Base-by-base conservation (phyloP, 2,797 vertebrate genomes). In the Lateolabrax maculatus region DNA sequence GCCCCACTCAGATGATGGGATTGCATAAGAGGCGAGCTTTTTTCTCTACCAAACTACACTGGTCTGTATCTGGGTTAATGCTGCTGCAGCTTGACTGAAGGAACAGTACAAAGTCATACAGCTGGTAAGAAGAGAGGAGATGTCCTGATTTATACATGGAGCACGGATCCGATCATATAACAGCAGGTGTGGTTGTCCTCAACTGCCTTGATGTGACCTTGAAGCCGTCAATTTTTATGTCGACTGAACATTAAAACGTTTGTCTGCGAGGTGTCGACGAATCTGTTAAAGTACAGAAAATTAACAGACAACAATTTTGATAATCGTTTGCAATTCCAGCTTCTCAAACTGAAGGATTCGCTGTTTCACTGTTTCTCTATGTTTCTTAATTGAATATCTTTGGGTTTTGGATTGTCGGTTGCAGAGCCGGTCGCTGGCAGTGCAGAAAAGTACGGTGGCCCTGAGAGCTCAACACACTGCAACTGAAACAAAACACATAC, bases 41-140 rank as follows among this genome's bases (percentile, higher is more conserved):
- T 44, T 27, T 60, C 27, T 44, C 36, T 21, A 60, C 16, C n/a
- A 13, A 58, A 21, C 66, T 25, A 4, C n/a, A 1, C 57, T 3
- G 72, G 34, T 53, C 53, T 79, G 77, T 57, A 88, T 84, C 73
- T 90, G 72, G 88, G 88, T 90, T 87, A 89, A 90, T 75, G 81
- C 80, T 52, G 36, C 84, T 63, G 77, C 80, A 58, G 86, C 53
- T 25, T 68, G 52, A 71, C 37, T 19, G 53, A 41, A 9, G 44
- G 63, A 68, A 37, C 74, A 68, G 23, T 4, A 31, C 67, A 46
- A 57, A 48, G 55, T 64, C 55, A 67, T 11, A 9, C 70, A 77
- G 57, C 67, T 39, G 70, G 74, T 67, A 25, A 60, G 63, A 53
- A 13, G 51, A 27, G 53, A 56, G 31, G 48, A 72, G 61, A 76